These are phyloP conservation scores for Hyposoter dolosus DNA, from an alignment of 2,888 invertebrate species.

Conservation along the genomic window DNA sequence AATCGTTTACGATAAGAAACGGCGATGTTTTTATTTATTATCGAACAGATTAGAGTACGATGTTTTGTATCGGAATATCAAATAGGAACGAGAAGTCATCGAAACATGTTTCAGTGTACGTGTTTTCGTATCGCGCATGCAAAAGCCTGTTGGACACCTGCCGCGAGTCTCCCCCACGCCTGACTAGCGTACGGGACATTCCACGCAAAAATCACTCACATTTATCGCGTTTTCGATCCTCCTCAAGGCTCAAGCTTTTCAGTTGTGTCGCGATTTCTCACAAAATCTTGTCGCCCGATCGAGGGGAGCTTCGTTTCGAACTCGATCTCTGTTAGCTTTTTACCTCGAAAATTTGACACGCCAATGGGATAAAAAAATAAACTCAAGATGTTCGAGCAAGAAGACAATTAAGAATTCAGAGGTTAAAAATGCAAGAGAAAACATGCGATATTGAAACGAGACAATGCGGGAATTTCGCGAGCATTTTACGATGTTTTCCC, in stretches of 20 bases:
- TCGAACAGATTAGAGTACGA: conserved; percentile 5
- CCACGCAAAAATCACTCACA: background rate
- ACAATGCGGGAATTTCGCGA: background rate
- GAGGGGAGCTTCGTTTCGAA: background rate
- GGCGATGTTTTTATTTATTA: conserved; percentile 22
- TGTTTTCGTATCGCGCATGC: conserved; percentile 18
- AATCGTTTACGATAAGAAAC: conserved; percentile 20
- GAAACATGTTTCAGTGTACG: background rate
- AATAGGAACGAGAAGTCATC: conserved; percentile 1
- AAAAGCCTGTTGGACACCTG: conserved; percentile 44
- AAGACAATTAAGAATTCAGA: background rate
- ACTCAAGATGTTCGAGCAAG: background rate
- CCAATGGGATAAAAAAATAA: background rate
- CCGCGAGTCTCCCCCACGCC: conserved; percentile 13
- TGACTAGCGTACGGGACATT: conserved; percentile 6
- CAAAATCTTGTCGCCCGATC: background rate
- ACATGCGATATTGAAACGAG: background rate
- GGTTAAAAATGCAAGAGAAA: background rate
- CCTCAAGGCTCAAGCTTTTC: background rate
- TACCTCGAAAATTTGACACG: no score
- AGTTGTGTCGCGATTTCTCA: background rate
- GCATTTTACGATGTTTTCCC: background rate
- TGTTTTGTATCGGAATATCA: conserved; percentile 15
- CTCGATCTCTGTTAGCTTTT: background rate
- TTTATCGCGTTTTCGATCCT: background rate